These are phyloP conservation scores for Chrysina gloriosa DNA, from an alignment of 2,888 invertebrate genomes.

Conservation along the genomic window DNA sequence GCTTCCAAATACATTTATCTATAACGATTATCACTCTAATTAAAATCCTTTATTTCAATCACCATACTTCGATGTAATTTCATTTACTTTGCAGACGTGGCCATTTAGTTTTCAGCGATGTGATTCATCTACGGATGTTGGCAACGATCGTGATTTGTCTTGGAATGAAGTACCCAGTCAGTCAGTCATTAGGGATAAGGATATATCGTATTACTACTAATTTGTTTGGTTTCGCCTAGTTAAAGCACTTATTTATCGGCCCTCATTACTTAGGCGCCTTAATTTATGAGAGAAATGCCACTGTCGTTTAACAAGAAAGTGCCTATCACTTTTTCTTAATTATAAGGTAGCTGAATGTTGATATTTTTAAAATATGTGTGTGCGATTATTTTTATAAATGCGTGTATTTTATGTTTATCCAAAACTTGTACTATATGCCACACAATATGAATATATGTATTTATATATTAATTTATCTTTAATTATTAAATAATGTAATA, in stretches of 20 bases:
- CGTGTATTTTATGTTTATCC: no score
- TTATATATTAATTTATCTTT: constrained; percentile 17
- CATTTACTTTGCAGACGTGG: constrained; percentile 76
- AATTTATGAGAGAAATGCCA: constrained; percentile 29
- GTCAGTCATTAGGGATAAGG: constrained; percentile 61
- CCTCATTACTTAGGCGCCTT: constrained; percentile 11
- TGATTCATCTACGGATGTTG: constrained; percentile 66
- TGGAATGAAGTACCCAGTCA: constrained; percentile 56
- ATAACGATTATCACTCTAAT: no score
- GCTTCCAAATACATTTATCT: no score
- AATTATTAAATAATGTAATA: constrained; percentile 17
- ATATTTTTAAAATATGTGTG: neutral
- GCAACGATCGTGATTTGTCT: constrained; percentile 58
- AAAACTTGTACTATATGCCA: no score
- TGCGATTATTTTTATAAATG: no score
- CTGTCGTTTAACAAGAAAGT: constrained; percentile 9
- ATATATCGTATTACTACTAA: constrained; percentile 63
- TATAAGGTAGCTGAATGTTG: neutral
- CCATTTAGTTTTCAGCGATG: constrained; percentile 80
- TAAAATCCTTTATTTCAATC: neutral
- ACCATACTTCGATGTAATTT: no score
- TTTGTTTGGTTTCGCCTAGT: constrained; percentile 50
- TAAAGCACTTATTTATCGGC: constrained; percentile 27
- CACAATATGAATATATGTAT: neutral
- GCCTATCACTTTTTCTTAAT: constrained; percentile 7